Evolutionary conservation across 2,888 invertebrate genomes (phyloP), one percentile per base, ranked within the genome.

Genomic region (Rhamnusium bicolor): DNA sequence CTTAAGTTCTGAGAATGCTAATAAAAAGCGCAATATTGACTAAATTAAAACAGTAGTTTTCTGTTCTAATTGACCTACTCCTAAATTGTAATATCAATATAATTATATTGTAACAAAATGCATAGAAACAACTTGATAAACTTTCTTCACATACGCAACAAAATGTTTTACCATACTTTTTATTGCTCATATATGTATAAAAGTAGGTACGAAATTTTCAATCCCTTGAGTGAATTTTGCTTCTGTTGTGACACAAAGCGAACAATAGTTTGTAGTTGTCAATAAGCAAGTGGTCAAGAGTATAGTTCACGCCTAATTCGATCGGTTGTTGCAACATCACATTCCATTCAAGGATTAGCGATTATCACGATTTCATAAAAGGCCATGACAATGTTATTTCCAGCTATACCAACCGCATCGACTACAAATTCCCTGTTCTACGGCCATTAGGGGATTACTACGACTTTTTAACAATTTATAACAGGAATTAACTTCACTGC

Each of bases 281-380:
- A 68, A 72, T 72, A 62, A 58, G 47, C 61, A 47, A 72, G 67
- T 62, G 72, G 67, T 49, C 68, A 63, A 71, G 65, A 62, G 62
- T 53, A 29, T 29, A 53, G 32, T 72, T 61, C 65, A 62, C 54
- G 40, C 62, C 62, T 68, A 68, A 58, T 56, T 62, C 68, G 68
- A 68, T 49, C 29, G 51, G 27, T 54, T 53, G 54, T 72, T 61
- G 67, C 65, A 40, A 32, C 65, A 53, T 32, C 65, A 40, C 21
- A 65, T 40, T 5, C 32, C 32, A 54, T 19, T 29, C 32, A 18
- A n/a, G 53, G 32, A 29, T 61, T 46, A 46, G 12, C 46, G n/a
- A 14, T 29, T 18, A 40, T 61, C 61, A 61, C 61, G 61, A 61
- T 46, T 61, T 18, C 40, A 53, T 53, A 65, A 19, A 40, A 32